Evolutionary conservation across 2,797 vertebrate species (phyloP).

Genomic region (Propithecus deckenii): DNA sequence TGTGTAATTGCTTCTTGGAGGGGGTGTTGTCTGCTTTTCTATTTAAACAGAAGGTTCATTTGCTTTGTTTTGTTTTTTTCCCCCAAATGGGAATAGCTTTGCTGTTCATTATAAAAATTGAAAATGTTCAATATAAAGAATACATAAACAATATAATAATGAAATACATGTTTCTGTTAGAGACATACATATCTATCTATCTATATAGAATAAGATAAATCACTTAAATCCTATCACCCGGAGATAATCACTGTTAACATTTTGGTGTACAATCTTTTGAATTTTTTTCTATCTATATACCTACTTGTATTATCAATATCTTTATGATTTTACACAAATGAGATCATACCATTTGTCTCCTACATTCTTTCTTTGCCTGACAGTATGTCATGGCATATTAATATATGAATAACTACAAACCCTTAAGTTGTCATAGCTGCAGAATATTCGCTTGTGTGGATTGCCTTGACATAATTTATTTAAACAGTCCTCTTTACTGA

Average conservation of each 20-base stretch:
- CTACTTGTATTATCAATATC: neutral
- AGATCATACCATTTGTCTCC: neutral
- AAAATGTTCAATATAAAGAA: neutral
- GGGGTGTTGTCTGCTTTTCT: neutral
- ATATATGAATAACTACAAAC: neutral
- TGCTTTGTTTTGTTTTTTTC: neutral
- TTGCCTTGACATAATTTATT: neutral
- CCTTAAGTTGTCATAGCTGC: neutral
- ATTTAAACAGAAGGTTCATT: neutral
- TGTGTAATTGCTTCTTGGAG: neutral
- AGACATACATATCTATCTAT: neutral
- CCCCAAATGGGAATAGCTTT: neutral
- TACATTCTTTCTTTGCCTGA: neutral
- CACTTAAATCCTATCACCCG: neutral
- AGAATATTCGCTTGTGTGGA: neutral
- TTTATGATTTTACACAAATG: neutral
- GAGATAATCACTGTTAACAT: neutral
- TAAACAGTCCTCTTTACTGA: neutral
- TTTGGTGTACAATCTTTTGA: neutral
- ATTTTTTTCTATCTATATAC: neutral
- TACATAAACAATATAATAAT: neutral
- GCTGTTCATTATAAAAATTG: neutral
- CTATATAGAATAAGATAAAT: neutral
- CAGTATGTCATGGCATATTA: neutral
- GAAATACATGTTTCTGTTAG: neutral